Evolutionary conservation across 2,888 invertebrate species (phyloP), one percentile per base, ranked within the genome.

Genomic region (Laothoe populi): DNA sequence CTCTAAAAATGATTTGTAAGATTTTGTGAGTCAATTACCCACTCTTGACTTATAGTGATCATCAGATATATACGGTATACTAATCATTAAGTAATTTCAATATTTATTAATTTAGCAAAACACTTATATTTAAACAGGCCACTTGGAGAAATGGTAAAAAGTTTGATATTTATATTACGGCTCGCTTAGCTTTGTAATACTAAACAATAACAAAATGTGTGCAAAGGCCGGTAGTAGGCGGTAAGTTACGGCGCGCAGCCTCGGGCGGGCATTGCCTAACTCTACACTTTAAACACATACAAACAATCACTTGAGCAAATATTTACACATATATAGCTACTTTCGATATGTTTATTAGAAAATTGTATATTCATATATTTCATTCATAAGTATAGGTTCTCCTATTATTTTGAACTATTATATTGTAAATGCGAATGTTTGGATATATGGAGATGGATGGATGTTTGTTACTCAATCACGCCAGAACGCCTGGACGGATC

Each of bases 201-300:
- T 83, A 83, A 86, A 85, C 85, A 87, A 87, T 86, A 87, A 86
- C 86, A 83, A 81, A 86, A 79, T 83, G 78, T 82, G 70, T 78
- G 77, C 72, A 66, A 65, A 69, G 73, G 74, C 70, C 69, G 65
- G 66, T 65, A 66, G 69, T 61, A 65, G 69, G 71, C 67, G 38
- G 58, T 49, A 60, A 64, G 66, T 64, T 64, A 63, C 45, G 63
- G 60, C 44, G 64, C 46, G 63, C 57, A 44, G 66, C 66, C 60
- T 42, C 60, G 60, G 60, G 66, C 60, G 60, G 60, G 66, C 64
- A 31, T 60, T 35, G 35, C 35, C 60, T 24, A 42, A 58, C 40
- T 58, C 40, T 35, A 23, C 24, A 46, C 38, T 46, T 60, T 35
- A 38, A 48, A 60, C 60, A 38, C 38, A 45, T 40, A 38, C 46